Percentiles rank a stretch among this genome's conserved stretches.
These are phyloP conservation scores for Sisyra terminalis DNA, from an alignment of 2,888 invertebrate genomes.

Conservation along the genomic window DNA sequence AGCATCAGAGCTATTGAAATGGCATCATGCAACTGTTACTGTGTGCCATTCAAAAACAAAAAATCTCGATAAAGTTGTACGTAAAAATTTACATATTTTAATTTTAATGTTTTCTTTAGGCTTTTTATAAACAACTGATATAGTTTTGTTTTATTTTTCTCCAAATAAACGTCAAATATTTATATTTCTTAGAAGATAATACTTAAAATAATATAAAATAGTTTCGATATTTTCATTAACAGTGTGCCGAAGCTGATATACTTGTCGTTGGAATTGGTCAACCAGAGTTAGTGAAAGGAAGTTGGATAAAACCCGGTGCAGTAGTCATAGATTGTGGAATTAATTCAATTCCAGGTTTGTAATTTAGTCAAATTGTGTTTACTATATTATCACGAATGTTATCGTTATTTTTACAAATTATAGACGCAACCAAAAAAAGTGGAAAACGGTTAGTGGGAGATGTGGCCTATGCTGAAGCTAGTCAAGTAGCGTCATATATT, in stretches of 20 bases:
- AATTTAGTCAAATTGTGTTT: constrained; percentile 8
- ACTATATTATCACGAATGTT: not conserved
- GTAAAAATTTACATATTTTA: constrained; percentile 11
- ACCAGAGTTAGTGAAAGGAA: constrained; percentile 77
- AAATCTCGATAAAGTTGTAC: constrained; percentile 57
- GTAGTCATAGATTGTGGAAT: constrained; percentile 99
- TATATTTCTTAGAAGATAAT: too few species aligned
- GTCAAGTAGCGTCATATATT: constrained; percentile 66
- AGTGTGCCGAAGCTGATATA: constrained; percentile 67
- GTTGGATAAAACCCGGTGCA: constrained; percentile 96
- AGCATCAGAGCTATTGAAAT: constrained; percentile 81
- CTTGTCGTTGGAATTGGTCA: constrained; percentile 92
- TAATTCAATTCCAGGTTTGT: constrained; percentile 68
- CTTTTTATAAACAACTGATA: constrained; percentile 14
- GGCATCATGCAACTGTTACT: constrained; percentile 95
- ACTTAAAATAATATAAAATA: too few species aligned
- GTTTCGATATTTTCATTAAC: constrained; percentile 13
- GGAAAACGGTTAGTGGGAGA: constrained; percentile 88
- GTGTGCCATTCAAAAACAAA: constrained; percentile 91
- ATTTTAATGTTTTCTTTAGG: not conserved
- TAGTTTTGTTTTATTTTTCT: too few species aligned
- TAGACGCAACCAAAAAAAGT: constrained; percentile 58
- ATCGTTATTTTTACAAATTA: constrained; percentile 2
- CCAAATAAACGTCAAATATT: too few species aligned
- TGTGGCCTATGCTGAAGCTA: constrained; percentile 73